These are phyloP conservation scores for Drosophila austrosaltans DNA, from an alignment of 2,888 invertebrate species.

Conservation along the genomic window DNA sequence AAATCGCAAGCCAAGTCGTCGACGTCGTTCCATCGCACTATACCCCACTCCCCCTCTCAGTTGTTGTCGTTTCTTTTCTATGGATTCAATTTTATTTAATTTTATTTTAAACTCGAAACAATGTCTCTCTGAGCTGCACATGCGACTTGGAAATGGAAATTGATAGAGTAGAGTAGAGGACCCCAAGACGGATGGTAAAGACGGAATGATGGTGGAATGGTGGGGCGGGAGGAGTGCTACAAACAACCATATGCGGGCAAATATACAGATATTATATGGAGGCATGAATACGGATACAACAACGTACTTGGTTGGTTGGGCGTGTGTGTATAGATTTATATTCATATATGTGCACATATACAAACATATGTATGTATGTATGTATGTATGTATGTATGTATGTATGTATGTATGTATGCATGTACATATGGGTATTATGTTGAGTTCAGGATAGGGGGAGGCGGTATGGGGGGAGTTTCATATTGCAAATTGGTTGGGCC, in stretches of 20 bases:
- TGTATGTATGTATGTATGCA: slow-evolving; percentile 12
- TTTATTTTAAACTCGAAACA: slow-evolving; percentile 77
- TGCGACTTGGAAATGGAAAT: slow-evolving; percentile 61
- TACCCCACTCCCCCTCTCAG: too few species aligned
- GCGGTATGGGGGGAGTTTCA: slow-evolving; percentile 33
- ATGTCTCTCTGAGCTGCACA: slow-evolving; percentile 59
- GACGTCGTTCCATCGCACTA: slow-evolving; percentile 4
- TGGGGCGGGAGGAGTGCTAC: background rate
- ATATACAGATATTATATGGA: slow-evolving; percentile 46
- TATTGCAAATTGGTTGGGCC: slow-evolving; percentile 75
- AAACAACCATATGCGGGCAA: slow-evolving; percentile 67
- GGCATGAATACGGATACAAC: slow-evolving; percentile 38
- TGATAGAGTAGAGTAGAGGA: slow-evolving; percentile 27
- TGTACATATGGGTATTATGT: background rate
- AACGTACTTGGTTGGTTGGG: background rate
- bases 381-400: background rate
- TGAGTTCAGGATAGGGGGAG: background rate
- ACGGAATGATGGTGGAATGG: background rate
- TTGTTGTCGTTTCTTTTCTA: slow-evolving; percentile 52
- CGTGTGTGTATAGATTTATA: slow-evolving; percentile 26
- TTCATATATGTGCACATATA: slow-evolving; percentile 18
- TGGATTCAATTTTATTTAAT: slow-evolving; percentile 78
- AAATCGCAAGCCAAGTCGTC: slow-evolving; percentile 13
- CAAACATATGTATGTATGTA: slow-evolving; percentile 19
- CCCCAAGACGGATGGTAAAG: background rate